phyloP scores from a whole-genome alignment of 1,140 invertebrate genomes.

The Physella acuta region DNA sequence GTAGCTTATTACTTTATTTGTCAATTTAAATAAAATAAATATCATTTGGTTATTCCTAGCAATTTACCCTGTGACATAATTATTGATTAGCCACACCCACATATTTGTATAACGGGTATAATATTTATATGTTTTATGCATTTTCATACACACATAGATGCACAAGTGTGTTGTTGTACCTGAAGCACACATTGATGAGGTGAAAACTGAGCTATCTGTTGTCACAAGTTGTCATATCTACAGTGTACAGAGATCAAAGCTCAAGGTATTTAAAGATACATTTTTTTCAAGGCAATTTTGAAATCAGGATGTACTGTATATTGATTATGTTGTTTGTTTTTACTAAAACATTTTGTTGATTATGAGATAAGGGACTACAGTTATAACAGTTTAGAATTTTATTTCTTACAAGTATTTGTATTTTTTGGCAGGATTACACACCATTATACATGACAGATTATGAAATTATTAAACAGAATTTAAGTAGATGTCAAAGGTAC shows the following conservation, averaged over 20 bases:
- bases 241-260: constrained; percentile 48
- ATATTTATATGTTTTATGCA: too few species aligned
- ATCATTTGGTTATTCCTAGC: too few species aligned
- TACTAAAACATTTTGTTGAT: background rate
- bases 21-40: too few species aligned
- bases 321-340: background rate
- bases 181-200: constrained; percentile 39
- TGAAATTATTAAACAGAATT: constrained; percentile 42
- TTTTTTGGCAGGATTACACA: constrained; percentile 43
- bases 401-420: background rate
- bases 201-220: constrained; percentile 32
- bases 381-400: background rate
- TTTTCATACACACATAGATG: constrained; percentile 31
- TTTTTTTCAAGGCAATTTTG: background rate
- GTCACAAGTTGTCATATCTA: constrained; percentile 52
- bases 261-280: constrained; percentile 36
- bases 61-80: too few species aligned
- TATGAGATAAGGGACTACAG: background rate
- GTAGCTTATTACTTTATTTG: too few species aligned
- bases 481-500: constrained; percentile 40
- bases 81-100: too few species aligned
- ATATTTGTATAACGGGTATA: too few species aligned
- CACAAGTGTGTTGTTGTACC: constrained; percentile 46
- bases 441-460: constrained; percentile 48
- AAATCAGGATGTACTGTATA: background rate